Base-by-base conservation (phyloP, 1,140 invertebrate species). In the Lithobius niger region DNA sequence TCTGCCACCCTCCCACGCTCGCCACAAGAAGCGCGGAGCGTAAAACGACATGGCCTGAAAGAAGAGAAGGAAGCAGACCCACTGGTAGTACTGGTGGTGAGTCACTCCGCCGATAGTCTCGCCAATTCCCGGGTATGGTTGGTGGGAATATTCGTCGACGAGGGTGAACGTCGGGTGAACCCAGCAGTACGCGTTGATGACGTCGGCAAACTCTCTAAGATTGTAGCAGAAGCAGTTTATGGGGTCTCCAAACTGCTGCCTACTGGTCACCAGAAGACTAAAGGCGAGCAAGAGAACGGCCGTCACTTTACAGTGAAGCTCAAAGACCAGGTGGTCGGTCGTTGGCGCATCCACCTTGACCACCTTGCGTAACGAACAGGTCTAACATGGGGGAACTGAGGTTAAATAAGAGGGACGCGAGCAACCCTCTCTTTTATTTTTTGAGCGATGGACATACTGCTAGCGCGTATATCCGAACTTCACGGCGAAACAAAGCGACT, bases 31-130 rank as follows among this genome's bases (percentile, higher is more conserved):
- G 70, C 94, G 91, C 2, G 94, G 93, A 24, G 89, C 79, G 70
- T 97, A 97, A 71, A 95, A 97, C 62, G 93, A 77, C 60, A 94
- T 76, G 1, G 89, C 93, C 82, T 92, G 77, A 67, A 95, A 88
- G 69, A 95, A 90, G 50, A 94, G 76, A 2, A 90, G 85, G 71
- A 96, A 91, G 68, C 90, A 93, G 36, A 96, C 90, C 93, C 93
- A 96, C 59, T 78, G 93, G 69, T 97, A 97, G 71, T 97, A 98
- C 18, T 86, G 82, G 66, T 92, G 56, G 42, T 57, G 56, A 15
- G 58, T 62, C 16, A 59, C 50, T 15, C 19, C 49, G 27, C 50
- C 57, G 22, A 13, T 24, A 28, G 51, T 61, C 21, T 60, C 60
- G 27, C 60, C 62, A 6, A 69, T 59, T 40, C 68, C 67, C 16